These are phyloP conservation scores for Corvus hawaiiensis DNA, from an alignment of 2,113 vertebrate species.

Conservation along the genomic window DNA sequence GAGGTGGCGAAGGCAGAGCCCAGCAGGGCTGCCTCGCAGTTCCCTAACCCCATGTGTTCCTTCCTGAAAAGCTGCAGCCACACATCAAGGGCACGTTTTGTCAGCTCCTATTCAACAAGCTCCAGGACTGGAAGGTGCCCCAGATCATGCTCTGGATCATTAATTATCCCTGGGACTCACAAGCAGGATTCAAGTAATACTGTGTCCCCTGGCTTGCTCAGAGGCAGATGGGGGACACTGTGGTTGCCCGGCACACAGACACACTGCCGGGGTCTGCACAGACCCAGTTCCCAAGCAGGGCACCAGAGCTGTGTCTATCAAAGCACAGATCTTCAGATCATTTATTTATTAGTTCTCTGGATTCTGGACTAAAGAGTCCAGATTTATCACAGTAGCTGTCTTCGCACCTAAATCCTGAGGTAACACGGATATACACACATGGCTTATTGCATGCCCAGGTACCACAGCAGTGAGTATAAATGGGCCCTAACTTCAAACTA, in stretches of 20 bases:
- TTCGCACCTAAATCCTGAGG: not conserved
- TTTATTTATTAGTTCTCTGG: not conserved
- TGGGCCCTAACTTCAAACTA: not conserved
- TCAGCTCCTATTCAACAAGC: not conserved
- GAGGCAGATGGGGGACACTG: not conserved
- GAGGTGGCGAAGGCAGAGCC: not conserved
- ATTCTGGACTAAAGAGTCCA: not conserved
- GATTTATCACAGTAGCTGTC: not conserved
- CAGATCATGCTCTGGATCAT: not conserved
- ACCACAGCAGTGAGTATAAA: not conserved
- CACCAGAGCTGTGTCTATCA: not conserved
- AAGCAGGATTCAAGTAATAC: not conserved
- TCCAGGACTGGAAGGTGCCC: not conserved
- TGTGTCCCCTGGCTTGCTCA: not conserved
- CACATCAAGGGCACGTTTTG: not conserved
- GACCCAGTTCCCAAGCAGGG: not conserved
- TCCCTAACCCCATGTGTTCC: not conserved
- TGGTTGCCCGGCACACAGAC: fast-evolving
- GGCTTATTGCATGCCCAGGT: not conserved
- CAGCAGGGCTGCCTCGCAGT: not conserved
- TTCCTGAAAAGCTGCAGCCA: not conserved
- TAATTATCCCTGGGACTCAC: not conserved
- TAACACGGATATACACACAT: fast-evolving
- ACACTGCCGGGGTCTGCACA: fast-evolving
- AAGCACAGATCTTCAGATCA: not conserved